These are phyloP conservation scores for Saguinus midas DNA, from an alignment of 2,113 vertebrate genomes.

Conservation along the genomic window DNA sequence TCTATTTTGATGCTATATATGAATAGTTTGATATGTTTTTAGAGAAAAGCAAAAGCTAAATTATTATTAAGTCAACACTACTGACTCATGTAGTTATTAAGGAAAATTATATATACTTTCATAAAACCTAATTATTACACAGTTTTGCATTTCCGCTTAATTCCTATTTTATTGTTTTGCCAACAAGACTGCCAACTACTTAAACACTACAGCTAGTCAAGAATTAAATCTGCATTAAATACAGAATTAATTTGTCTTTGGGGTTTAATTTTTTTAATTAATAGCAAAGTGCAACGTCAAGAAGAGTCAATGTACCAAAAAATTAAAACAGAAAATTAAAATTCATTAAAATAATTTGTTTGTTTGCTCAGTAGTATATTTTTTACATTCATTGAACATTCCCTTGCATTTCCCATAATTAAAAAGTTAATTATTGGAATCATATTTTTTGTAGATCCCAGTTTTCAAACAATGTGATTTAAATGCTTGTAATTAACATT, in stretches of 20 bases:
- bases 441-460: slow-evolving; percentile 31
- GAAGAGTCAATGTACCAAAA: slow-evolving; percentile 70
- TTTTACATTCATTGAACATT: slow-evolving; percentile 58
- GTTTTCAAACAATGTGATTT: slow-evolving; percentile 61
- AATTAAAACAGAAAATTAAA: slow-evolving; percentile 73
- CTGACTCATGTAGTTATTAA: slow-evolving; percentile 19
- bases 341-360: slow-evolving; percentile 65
- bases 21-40: not conserved
- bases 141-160: slow-evolving; percentile 53
- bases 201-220: slow-evolving; percentile 65
- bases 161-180: slow-evolving; percentile 55
- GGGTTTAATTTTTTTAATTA: slow-evolving; percentile 58
- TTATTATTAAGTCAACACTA: slow-evolving; percentile 20
- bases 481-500: slow-evolving; percentile 37
- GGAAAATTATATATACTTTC: slow-evolving; percentile 26
- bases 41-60: slow-evolving; percentile 50
- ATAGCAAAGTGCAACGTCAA: slow-evolving; percentile 56
- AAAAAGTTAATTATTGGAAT: slow-evolving; percentile 58
- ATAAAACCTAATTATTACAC: slow-evolving; percentile 52
- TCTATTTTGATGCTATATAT: slow-evolving; percentile 18
- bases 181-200: slow-evolving; percentile 52
- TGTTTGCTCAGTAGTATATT: slow-evolving; percentile 49
- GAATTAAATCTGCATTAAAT: slow-evolving; percentile 68
- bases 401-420: slow-evolving; percentile 43
- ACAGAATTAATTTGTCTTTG: slow-evolving; percentile 63